Base-by-base conservation (phyloP, 2,113 vertebrate species). In the Lota lota region DNA sequence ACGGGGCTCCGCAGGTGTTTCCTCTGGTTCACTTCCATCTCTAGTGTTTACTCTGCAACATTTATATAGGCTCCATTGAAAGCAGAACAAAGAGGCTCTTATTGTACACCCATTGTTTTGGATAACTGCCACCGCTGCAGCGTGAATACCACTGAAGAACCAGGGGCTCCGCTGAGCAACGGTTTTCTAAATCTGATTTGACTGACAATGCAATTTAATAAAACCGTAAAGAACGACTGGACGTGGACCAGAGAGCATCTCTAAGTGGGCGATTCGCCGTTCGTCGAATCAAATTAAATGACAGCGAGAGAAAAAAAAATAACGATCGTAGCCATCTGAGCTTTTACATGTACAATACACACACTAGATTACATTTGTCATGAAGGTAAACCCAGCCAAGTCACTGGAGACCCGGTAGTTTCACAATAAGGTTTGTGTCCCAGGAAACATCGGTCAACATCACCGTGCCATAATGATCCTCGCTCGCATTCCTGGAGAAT, bases 251-350 rank as follows among this genome's bases (percentile, higher is more conserved):
- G 61, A 24, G 50, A 70, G 66, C 79, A 66, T 79, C 62, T 62
- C 68, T 79, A 82, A 79, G 69, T 65, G 69, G 56, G 51, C 57
- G 36, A 79, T 69, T 51, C 67, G 80, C 68, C 68, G 78, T 85
- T 78, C 78, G 79, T 73, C 73, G 64, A 4, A 18, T 72, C 47
- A 75, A 83, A 88, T 83, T 74, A 0, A 85, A 82, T 90, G 83
- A 86, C 70, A 53, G 66, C 69, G 67, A 19, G 33, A 63, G 53
- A 56, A 11, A 47, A 47, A 11, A 47, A 14, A 47, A 47, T 14
- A 33, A 33, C 3, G 7, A 47, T 47, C 40, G 40, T 47, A 47
- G 40, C 40, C 11, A 14, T 47, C 10, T 2, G 8, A 47, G 10
- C 8, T 47, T 47, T 47, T 2, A 47, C 40, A 47, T 47, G 28